Evolutionary conservation across 2,797 vertebrate species (phyloP).

Genomic region (Glossophaga mutica): DNA sequence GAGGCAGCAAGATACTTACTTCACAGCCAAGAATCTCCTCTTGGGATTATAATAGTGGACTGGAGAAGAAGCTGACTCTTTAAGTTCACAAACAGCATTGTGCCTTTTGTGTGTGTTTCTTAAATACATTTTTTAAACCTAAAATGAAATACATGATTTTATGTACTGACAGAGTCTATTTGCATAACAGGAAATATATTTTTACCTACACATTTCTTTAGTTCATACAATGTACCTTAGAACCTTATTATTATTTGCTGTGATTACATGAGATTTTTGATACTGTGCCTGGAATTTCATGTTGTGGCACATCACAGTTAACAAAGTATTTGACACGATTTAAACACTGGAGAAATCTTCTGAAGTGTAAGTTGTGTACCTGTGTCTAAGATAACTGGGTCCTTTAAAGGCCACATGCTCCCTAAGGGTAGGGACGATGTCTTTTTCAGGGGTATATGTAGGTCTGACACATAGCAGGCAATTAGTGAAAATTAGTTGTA

Average conservation of each 20-base stretch:
- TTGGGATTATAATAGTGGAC: not conserved
- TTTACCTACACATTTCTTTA: not conserved
- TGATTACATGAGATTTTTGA: not conserved
- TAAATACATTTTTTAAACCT: not conserved
- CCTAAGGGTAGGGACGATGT: not conserved
- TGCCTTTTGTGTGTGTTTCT: not conserved
- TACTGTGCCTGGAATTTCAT: not conserved
- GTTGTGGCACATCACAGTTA: not conserved
- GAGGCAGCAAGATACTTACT: not conserved
- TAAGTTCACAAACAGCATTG: not conserved
- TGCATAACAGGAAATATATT: not conserved
- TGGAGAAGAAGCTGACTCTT: not conserved
- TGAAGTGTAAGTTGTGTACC: not conserved
- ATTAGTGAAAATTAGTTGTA: not conserved
- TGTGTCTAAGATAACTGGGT: not conserved
- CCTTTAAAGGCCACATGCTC: not conserved
- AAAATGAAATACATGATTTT: conserved; percentile 24
- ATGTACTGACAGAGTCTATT: not conserved
- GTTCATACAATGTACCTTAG: not conserved
- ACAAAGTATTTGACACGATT: not conserved
- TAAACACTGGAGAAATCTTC: not conserved
- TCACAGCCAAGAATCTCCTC: not conserved
- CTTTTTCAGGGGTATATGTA: not conserved
- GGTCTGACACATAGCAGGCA: not conserved
- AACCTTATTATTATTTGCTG: not conserved